phyloP scores from a whole-genome alignment of 1,140 invertebrate genomes.

The Zaprionus taronus region DNA sequence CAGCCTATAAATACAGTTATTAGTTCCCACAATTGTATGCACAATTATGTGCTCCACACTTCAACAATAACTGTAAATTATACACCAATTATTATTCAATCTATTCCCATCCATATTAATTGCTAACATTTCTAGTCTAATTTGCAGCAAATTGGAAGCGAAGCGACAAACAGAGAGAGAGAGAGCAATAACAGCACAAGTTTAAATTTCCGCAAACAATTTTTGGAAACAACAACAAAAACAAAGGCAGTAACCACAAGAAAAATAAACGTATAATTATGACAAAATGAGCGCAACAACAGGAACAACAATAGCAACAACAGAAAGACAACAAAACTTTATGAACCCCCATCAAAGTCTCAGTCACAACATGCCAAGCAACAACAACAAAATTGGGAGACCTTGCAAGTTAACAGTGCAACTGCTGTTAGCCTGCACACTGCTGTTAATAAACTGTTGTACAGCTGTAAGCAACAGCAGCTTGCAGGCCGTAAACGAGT shows the following conservation, averaged over 20 bases:
- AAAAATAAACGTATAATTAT: conserved; percentile 73
- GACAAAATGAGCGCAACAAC: conserved; percentile 62
- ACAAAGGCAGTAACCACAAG: conserved; percentile 60
- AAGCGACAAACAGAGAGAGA: conserved; percentile 47
- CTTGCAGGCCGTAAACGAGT: conserved; percentile 20
- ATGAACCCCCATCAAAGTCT: conserved; percentile 19
- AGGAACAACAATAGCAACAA: conserved; percentile 33
- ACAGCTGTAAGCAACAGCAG: conserved; percentile 16
- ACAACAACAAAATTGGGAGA: conserved; percentile 11
- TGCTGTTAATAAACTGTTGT: conserved; percentile 29
- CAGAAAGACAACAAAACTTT: conserved; percentile 36
- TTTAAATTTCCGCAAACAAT: conserved; percentile 25
- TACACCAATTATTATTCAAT: conserved; percentile 49
- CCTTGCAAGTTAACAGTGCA: conserved; percentile 35
- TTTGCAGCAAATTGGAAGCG: conserved; percentile 59
- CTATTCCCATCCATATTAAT: conserved; percentile 30
- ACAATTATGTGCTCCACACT: conserved; percentile 1
- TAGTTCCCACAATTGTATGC: conserved; percentile 7
- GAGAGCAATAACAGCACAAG: conserved; percentile 22
- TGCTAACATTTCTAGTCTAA: conserved; percentile 32
- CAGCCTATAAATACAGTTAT: background rate
- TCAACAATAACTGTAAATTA: conserved; percentile 16
- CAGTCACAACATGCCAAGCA: conserved; percentile 41
- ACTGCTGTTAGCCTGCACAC: conserved; percentile 34
- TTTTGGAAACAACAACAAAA: conserved; percentile 34